Evolutionary conservation across 2,888 invertebrate genomes (phyloP).

Genomic region (Amiota mariae): DNA sequence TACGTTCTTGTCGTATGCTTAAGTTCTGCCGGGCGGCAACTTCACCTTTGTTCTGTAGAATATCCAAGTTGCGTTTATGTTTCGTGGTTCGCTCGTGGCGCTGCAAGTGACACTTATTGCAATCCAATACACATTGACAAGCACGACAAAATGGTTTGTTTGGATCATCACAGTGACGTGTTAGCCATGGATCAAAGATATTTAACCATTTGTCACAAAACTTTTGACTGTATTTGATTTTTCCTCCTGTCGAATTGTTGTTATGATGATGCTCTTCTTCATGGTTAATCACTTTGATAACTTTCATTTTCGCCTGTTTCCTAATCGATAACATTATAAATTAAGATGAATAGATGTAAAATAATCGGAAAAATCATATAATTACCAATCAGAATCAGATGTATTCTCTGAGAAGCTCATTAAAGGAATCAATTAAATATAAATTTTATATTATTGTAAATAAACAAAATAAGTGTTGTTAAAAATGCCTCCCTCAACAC

Average conservation of each 20-base stretch:
- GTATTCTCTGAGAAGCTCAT: conserved; percentile 70
- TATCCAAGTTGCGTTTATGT: conserved; percentile 66
- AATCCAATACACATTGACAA: conserved; percentile 67
- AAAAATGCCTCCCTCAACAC: too few relatives aligned
- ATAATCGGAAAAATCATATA: not conserved
- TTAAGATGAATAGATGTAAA: not conserved
- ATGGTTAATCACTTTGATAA: conserved; percentile 46
- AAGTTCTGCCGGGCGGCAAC: conserved; percentile 61
- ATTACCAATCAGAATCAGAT: conserved; percentile 69
- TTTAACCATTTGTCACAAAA: conserved; percentile 71
- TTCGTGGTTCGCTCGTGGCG: conserved; percentile 69
- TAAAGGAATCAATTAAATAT: too few relatives aligned
- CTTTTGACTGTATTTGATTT: conserved; percentile 66
- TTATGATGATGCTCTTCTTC: conserved; percentile 32
- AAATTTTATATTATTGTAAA: too few relatives aligned
- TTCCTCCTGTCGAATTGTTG: conserved; percentile 34
- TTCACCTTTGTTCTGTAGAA: conserved; percentile 64
- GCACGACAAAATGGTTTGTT: conserved; percentile 70
- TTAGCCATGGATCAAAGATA: conserved; percentile 68
- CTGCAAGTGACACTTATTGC: conserved; percentile 69
- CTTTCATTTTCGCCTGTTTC: conserved; percentile 66
- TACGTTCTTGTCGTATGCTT: conserved; percentile 66
- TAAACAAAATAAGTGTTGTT: too few relatives aligned
- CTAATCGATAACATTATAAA: conserved; percentile 42
- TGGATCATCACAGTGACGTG: conserved; percentile 60